Base-by-base conservation (phyloP, 2,888 invertebrate species). In the Pharmacophagus antenor region DNA sequence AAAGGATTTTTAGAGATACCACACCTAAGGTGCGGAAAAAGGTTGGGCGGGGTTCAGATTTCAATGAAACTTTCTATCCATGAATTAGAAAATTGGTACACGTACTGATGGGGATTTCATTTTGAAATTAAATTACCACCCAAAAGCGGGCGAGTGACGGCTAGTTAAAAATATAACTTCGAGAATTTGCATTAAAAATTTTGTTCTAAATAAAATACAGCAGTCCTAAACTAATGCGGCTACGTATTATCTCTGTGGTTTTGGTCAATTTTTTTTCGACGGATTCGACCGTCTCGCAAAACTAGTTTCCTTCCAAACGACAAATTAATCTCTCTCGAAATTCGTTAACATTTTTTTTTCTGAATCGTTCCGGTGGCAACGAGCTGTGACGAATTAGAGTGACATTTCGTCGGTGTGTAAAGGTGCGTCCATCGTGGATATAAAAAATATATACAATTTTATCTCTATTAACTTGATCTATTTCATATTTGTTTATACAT, bases 271-370 rank as follows among this genome's bases (percentile, higher is more conserved):
- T 78, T 67, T 78, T 76, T 72, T 67, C 51, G 62, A 64, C 67
- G 68, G 72, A 72, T 71, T n/a, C n/a, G n/a, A n/a, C 70, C 68
- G 72, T 72, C 76, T 71, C 65, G 77, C 76, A 68, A 76, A 79
- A 80, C 82, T 85, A 84, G 80, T 84, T 83, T 80, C 76, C 68
- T 76, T 78, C 71, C 85, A 88, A 89, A 88, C 88, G 89, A 88
- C 88, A 84, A 88, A 87, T 85, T 89, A 89, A 89, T 88, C 85
- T 80, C 78, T 80, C 78, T 88, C 67, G 80, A 87, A 85, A 87
- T 84, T 84, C 82, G 70, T 69, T 66, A 71, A 72, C 63, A 62
- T 69, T 66, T 67, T 72, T 83, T 83, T 83, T 83, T 79, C 74
- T 64, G 67, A 74, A 74, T 72, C 72, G 74, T 81, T 79, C 78